Percentiles rank a stretch among this genome's conserved stretches.
Conservation (phyloP, 1,140 invertebrate genomes). For the Harlomillsia oculata region DNA sequence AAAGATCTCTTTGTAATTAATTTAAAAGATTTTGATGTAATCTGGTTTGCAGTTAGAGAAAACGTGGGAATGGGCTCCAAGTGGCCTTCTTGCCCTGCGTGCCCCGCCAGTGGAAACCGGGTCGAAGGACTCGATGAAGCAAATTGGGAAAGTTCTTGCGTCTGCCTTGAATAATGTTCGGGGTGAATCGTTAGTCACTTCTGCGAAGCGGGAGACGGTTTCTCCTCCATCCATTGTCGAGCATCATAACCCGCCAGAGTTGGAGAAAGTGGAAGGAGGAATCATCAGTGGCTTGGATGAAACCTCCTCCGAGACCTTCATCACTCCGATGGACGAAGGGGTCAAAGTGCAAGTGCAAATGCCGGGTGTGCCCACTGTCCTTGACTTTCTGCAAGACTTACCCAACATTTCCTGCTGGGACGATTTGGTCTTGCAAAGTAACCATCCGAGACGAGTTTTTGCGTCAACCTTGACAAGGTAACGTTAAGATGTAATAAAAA, state of each 20-base stretch:
- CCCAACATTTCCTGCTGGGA: slow-evolving; percentile 31
- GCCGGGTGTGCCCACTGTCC: neutral
- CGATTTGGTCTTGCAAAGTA: no score
- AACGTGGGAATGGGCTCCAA: slow-evolving; percentile 33
- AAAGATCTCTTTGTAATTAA: neutral
- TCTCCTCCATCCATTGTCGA: slow-evolving; percentile 1
- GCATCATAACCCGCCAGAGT: slow-evolving; percentile 3
- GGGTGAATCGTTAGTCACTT: neutral
- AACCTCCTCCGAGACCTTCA: neutral
- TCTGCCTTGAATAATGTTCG: slow-evolving; percentile 22
- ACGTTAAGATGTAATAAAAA: no score
- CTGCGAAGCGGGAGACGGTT: no score
- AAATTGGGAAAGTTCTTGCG: slow-evolving; percentile 27
- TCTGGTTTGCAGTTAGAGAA: slow-evolving; percentile 30
- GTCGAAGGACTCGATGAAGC: slow-evolving; percentile 29
- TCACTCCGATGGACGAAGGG: neutral
- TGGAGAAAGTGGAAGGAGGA: slow-evolving; percentile 8
- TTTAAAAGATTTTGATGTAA: neutral
- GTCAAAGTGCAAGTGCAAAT: neutral
- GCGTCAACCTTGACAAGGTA: no score
- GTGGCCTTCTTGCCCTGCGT: slow-evolving; percentile 31
- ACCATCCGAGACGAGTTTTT: no score
- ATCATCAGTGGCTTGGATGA: slow-evolving; percentile 26
- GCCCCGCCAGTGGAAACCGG: slow-evolving; percentile 19
- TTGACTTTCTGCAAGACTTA: slow-evolving; percentile 12